Evolutionary conservation across 2,113 vertebrate species (phyloP), one percentile per base, ranked within the genome.

Genomic region (Thinocorus orbignyianus): DNA sequence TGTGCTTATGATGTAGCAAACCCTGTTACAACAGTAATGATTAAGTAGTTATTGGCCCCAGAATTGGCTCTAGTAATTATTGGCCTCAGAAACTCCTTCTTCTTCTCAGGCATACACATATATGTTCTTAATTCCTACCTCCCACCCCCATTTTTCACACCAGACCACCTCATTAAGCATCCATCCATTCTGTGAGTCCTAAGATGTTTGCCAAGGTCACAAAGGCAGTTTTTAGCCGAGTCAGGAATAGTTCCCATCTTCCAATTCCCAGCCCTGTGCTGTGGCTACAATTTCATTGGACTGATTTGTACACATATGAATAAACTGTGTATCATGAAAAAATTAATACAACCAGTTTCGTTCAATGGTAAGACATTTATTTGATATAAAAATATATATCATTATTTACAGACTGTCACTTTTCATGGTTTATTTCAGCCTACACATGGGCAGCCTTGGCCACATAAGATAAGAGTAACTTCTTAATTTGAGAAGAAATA

Each of bases 191-290:
- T 76, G 17, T 28, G n/a, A 72, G 42, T 93, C 70, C 72, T 78
- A 71, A 88, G 62, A 57, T 74, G 52, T 86, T 96, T 92, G 48
- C 57, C 86, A 95, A 96, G 92, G 93, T 96, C 92, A 92, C 49
- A 57, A 57, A 94, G 65, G 93, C 88, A 94, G 72, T 87, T 86
- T 95, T 95, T 73, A 96, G 77, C 77, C 1, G 19, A 93, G 41
- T 93, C 86, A 94, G 88, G 83, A 94, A 62, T 37, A 93, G 65
- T 16, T 92, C 57, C 22, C 49, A 76, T 96, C 51, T 93, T 80
- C 77, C 90, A 86, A 1, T 93, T 96, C 88, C 92, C 96, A 95
- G n/a, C 24, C 44, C 80, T 89, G 4, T 39, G 37, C 17, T 79
- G 52, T 90, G 51, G 18, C 26, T 73, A 70, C 71, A 65, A 16